Evolutionary conservation across 2,113 vertebrate species (phyloP).

Genomic region (Neolamprologus kungweensis): DNA sequence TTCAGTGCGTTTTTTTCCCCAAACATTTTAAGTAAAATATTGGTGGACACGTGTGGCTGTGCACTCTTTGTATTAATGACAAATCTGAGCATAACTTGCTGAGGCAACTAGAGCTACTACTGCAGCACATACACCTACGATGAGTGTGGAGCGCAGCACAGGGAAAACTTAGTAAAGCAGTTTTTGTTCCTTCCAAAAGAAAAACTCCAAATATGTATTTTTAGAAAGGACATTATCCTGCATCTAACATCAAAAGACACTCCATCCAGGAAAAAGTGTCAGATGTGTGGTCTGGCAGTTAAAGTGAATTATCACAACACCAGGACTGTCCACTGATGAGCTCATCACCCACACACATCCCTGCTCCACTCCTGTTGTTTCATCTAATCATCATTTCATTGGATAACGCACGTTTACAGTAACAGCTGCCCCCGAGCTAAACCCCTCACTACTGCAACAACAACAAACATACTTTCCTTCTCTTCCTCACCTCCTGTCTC

Average conservation of each 20-base stretch:
- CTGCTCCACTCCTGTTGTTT: neutral
- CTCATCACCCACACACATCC: neutral
- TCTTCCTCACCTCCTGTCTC: neutral
- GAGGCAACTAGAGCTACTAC: neutral
- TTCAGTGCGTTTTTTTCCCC: accelerated
- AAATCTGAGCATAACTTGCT: neutral
- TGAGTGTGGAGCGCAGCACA: neutral
- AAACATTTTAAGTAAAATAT: neutral
- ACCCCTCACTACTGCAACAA: neutral
- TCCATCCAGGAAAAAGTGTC: neutral
- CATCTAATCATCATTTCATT: neutral
- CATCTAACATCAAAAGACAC: neutral
- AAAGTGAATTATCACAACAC: neutral
- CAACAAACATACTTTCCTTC: neutral
- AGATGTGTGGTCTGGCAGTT: neutral
- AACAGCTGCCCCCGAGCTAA: neutral
- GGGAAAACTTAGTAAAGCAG: neutral
- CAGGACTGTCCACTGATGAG: neutral
- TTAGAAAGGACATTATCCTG: neutral
- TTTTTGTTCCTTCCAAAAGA: neutral
- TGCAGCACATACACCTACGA: neutral
- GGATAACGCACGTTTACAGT: neutral
- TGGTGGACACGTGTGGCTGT: neutral
- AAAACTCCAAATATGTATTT: neutral
- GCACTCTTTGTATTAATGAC: neutral